These are phyloP conservation scores for Ferdinandea cuprea DNA, from an alignment of 2,888 invertebrate species.

Conservation along the genomic window DNA sequence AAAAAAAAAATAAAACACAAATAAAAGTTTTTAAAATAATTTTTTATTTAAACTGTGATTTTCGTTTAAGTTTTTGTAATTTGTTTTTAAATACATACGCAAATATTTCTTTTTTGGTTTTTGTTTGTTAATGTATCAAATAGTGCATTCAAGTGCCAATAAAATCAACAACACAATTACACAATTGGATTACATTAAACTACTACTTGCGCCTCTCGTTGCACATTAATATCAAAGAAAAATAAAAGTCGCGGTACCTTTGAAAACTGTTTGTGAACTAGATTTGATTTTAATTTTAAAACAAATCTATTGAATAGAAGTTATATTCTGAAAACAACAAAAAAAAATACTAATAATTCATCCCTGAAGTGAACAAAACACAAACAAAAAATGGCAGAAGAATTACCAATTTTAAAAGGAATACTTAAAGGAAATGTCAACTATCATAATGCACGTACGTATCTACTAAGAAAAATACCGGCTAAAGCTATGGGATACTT, in stretches of 20 bases:
- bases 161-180: slow-evolving; percentile 40
- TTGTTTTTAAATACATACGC: slow-evolving; percentile 44
- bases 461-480: slow-evolving; percentile 12
- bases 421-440: slow-evolving; percentile 95
- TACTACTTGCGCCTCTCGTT: slow-evolving; percentile 45
- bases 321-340: slow-evolving; percentile 1
- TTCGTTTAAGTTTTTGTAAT: slow-evolving; percentile 64
- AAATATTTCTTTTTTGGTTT: no score
- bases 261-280: slow-evolving; percentile 72
- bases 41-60: slow-evolving; percentile 69
- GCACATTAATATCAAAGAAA: slow-evolving; percentile 44
- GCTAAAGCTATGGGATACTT: not conserved
- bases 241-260: slow-evolving; percentile 70
- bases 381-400: slow-evolving; percentile 89
- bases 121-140: slow-evolving; percentile 15
- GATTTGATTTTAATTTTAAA: slow-evolving; percentile 73
- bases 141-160: slow-evolving; percentile 63
- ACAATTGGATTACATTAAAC: slow-evolving; percentile 53
- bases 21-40: slow-evolving; percentile 46
- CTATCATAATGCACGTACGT: slow-evolving; percentile 97
- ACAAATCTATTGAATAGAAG: slow-evolving; percentile 29
- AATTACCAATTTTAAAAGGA: slow-evolving; percentile 94
- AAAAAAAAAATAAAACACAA: slow-evolving; percentile 10
- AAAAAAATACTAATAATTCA: not conserved
- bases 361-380: slow-evolving; percentile 29